A percentile compares a stretch with the other conserved stretches of the same genome.
Conservation (phyloP, 2,797 vertebrate genomes). For the Neosalanx taihuensis region DNA sequence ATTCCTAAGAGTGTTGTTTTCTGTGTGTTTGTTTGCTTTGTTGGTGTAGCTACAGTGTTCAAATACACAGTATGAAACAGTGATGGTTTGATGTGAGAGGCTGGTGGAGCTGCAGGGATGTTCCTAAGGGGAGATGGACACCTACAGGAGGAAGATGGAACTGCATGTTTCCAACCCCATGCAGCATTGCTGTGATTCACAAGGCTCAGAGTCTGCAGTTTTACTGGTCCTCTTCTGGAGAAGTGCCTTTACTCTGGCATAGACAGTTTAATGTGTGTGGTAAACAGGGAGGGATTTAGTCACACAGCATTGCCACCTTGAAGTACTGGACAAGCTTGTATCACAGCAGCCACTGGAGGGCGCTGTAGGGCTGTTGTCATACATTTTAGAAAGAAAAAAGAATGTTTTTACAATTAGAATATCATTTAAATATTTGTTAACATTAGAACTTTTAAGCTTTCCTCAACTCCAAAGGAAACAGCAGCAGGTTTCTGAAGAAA, state of each 20-base stretch:
- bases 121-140: conserved; percentile 62
- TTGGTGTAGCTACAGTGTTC: neutral
- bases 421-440: too few species aligned
- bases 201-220: conserved; percentile 4
- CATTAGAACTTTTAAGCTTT: too few species aligned
- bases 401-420: too few species aligned
- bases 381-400: too few species aligned
- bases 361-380: neutral
- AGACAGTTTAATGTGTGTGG: too few species aligned
- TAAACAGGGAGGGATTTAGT: too few species aligned
- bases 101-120: conserved; percentile 7
- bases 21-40: neutral
- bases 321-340: neutral
- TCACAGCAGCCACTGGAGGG: neutral
- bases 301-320: too few species aligned
- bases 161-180: neutral
- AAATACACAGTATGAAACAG: too few species aligned
- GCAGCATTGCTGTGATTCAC: neutral
- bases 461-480: neutral
- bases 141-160: conserved; percentile 40
- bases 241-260: too few species aligned
- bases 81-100: too few species aligned
- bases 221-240: too few species aligned
- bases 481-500: neutral
- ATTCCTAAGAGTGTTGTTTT: neutral